phyloP scores from a whole-genome alignment of 2,113 vertebrate species.

The Amphiprion percula region DNA sequence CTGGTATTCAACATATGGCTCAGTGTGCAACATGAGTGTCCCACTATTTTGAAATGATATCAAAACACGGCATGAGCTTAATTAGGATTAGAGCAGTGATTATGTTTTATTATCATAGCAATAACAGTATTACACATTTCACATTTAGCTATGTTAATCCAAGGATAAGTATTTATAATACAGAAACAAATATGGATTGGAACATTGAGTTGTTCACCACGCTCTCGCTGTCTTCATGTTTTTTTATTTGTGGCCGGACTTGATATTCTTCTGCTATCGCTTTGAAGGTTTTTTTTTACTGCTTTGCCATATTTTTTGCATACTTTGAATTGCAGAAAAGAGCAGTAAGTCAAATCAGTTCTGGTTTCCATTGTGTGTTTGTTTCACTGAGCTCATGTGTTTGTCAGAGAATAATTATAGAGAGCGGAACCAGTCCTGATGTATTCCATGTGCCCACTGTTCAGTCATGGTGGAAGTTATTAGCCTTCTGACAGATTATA shows the following conservation, averaged over 20 bases:
- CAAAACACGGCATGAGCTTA: conserved; percentile 60
- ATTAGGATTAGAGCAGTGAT: conserved; percentile 70
- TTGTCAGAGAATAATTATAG: conserved; percentile 39
- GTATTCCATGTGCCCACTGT: conserved; percentile 49
- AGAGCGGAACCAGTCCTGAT: conserved; percentile 43
- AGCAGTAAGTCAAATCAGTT: conserved; percentile 7
- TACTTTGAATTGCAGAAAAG: conserved; percentile 12
- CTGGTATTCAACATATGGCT: conserved; percentile 51
- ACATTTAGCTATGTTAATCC: conserved; percentile 72
- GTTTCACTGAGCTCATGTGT: conserved; percentile 17
- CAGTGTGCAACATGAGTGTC: conserved; percentile 13
- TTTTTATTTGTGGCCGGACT: conserved; percentile 25
- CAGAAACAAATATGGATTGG: conserved; percentile 61
- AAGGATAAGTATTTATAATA: conserved; percentile 65
- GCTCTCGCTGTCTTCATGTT: conserved; percentile 14
- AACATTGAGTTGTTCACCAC: conserved; percentile 36
- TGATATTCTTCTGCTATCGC: background rate
- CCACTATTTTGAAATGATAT: conserved; percentile 57
- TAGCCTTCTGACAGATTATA: conserved; percentile 43
- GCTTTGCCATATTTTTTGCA: conserved; percentile 20
- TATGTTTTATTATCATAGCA: conserved; percentile 68
- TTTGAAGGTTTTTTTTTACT: conserved; percentile 3
- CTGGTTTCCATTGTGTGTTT: conserved; percentile 16
- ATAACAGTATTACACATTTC: conserved; percentile 73
- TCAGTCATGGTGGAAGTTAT: conserved; percentile 45